Conservation (phyloP, 2,113 vertebrate species). For the Channa maculata region DNA sequence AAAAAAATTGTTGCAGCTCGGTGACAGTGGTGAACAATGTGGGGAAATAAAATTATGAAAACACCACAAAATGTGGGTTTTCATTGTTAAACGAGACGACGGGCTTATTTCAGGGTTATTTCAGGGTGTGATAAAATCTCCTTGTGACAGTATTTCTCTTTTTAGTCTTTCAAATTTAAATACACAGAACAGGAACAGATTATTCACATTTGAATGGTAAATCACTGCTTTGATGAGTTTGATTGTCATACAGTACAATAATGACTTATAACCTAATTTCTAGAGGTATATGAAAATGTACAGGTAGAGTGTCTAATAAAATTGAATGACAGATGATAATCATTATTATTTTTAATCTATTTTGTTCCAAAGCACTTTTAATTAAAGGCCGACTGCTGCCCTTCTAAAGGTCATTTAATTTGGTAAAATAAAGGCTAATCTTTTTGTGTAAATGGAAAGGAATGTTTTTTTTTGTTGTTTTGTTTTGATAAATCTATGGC, state of each 20-base stretch:
- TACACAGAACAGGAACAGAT: not conserved
- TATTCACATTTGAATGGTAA: constrained; percentile 10
- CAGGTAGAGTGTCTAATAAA: too few species aligned
- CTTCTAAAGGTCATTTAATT: constrained; percentile 5
- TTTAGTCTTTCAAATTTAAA: not conserved
- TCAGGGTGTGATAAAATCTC: too few species aligned
- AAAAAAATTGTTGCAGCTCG: constrained; percentile 45
- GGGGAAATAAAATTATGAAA: constrained; percentile 36
- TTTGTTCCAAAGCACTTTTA: not conserved
- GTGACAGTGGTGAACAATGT: constrained; percentile 14
- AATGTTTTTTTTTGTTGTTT: too few species aligned
- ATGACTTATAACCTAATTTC: not conserved
- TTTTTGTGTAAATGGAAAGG: too few species aligned
- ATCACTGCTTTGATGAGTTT: not conserved
- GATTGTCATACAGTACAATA: not conserved
- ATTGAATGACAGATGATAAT: not conserved
- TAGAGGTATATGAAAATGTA: not conserved
- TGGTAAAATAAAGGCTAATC: not conserved
- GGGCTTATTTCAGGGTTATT: too few species aligned
- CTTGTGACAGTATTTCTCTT: too few species aligned
- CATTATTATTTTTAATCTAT: not conserved
- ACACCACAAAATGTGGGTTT: constrained; percentile 4
- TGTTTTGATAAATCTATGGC: not conserved
- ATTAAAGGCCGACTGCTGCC: not conserved
- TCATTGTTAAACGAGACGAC: not conserved